These are phyloP conservation scores for Trichonephila inaurata DNA, from an alignment of 1,140 invertebrate genomes.

Conservation along the genomic window DNA sequence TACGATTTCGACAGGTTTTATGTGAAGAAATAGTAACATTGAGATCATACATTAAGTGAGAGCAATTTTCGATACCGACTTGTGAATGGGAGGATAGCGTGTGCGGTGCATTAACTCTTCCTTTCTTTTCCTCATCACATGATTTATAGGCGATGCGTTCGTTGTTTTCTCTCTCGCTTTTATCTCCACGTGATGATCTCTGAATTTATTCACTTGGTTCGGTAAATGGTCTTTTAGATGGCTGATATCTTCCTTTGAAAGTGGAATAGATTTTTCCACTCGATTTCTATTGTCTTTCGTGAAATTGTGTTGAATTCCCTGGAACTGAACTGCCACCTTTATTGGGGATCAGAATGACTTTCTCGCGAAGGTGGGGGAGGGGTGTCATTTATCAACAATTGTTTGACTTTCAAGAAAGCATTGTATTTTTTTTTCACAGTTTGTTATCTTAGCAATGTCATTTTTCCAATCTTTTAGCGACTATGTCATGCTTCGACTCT, in stretches of 20 bases:
- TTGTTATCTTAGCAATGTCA: background rate
- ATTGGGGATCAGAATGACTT: too few relatives aligned
- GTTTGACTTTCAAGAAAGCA: too few relatives aligned
- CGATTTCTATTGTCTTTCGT: background rate
- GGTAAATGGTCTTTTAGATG: background rate
- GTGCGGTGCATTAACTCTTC: background rate
- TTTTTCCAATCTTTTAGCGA: background rate
- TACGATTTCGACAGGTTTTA: conserved; percentile 46
- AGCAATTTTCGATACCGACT: background rate
- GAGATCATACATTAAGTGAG: background rate
- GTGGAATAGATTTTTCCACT: background rate
- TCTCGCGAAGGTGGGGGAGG: too few relatives aligned
- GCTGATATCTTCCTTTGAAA: background rate
- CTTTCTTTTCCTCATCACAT: conserved; percentile 1
- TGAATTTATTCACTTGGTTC: background rate
- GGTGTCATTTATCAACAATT: too few relatives aligned
- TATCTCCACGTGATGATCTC: background rate
- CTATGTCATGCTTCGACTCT: too few relatives aligned
- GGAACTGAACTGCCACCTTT: too few relatives aligned
- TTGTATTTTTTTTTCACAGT: background rate
- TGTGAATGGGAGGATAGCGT: conserved; percentile 39
- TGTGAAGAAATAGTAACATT: conserved; percentile 30
- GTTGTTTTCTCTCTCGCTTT: background rate
- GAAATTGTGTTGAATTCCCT: background rate
- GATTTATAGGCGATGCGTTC: background rate